Evolutionary conservation across 2,888 invertebrate species (phyloP).

Genomic region (Eupeodes luniger): DNA sequence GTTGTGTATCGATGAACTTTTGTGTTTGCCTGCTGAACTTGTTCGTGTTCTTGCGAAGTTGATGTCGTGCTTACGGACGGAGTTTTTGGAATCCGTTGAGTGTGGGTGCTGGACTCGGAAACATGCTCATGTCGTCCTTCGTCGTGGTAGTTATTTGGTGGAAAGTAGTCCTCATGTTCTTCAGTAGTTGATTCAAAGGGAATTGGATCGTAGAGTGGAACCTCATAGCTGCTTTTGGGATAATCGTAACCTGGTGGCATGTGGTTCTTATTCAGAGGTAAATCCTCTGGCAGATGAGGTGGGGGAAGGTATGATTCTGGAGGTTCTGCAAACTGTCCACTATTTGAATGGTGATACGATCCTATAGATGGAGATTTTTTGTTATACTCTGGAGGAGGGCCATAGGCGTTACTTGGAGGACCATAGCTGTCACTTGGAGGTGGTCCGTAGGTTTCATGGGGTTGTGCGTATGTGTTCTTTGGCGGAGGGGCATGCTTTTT

Average conservation of each 20-base stretch:
- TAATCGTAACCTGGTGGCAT: constrained; percentile 82
- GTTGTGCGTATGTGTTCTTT: constrained; percentile 48
- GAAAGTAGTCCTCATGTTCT: constrained; percentile 77
- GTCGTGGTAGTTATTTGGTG: constrained; percentile 42
- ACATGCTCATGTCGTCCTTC: constrained; percentile 36
- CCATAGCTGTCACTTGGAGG: constrained; percentile 60
- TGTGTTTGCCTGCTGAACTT: constrained; percentile 42
- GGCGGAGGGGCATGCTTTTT: constrained; percentile 48
- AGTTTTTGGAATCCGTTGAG: constrained; percentile 9
- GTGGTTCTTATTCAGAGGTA: constrained; percentile 81
- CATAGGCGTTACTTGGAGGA: background rate
- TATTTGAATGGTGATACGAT: constrained; percentile 55
- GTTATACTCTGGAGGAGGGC: constrained; percentile 20
- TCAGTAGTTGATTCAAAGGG: constrained; percentile 81
- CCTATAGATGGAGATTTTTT: constrained; percentile 27
- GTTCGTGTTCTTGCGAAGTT: constrained; percentile 22
- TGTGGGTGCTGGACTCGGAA: constrained; percentile 55
- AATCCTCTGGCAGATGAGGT: constrained; percentile 77
- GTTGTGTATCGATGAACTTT: constrained; percentile 54
- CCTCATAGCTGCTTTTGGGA: constrained; percentile 83
- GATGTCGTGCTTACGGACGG: background rate
- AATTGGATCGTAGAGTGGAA: constrained; percentile 83
- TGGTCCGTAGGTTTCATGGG: constrained; percentile 62
- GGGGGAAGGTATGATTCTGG: constrained; percentile 76
- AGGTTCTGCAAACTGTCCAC: constrained; percentile 79